Base-by-base conservation (phyloP, 2,888 invertebrate genomes). In the Calliphora vomitoria region DNA sequence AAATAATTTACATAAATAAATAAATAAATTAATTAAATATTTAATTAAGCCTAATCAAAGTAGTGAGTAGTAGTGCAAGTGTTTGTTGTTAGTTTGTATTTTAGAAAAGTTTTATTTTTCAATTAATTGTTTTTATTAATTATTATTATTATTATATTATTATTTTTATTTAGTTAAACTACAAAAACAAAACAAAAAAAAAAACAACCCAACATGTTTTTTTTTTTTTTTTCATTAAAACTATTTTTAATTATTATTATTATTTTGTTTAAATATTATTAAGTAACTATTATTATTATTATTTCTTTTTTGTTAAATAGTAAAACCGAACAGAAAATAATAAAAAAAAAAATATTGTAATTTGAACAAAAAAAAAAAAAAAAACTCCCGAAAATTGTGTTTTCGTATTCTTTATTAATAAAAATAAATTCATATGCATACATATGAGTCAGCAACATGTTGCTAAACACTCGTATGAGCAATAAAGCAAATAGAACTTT, bases 81-180 rank as follows among this genome's bases (percentile, higher is more conserved):
- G 82, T 87, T 87, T 87, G 87, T 87, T 87, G 87, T 82, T 87
- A 87, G 87, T 85, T 85, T 87, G 82, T 85, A 87, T 85, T 81
- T 87, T 87, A 87, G 87, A 85, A 87, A 87, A 82, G 87, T 87
- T 87, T 87, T 82, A 85, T 75, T 85, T 87, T 87, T 79, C 78
- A 85, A 60, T 85, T 74, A 74, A 79, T 81, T 85, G 80, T 85
- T 85, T 85, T 85, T 78, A 78, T 85, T 84, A 75, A 75, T 83
- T 72, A 80, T 80, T 76, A 66, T 82, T 64, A 64, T 62, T 47
- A 10, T 25, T 68, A 62, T 68, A 55, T 13, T n/a, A 31, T 66
- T 86, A 82, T 74, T 85, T 76, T 82, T 79, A 82, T 87, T 82
- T 79, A 71, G 55, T 79, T 82, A 50, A 68, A 68, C 25, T 60